Evolutionary conservation across 2,888 invertebrate species (phyloP).

Genomic region (Cerastoderma edule): DNA sequence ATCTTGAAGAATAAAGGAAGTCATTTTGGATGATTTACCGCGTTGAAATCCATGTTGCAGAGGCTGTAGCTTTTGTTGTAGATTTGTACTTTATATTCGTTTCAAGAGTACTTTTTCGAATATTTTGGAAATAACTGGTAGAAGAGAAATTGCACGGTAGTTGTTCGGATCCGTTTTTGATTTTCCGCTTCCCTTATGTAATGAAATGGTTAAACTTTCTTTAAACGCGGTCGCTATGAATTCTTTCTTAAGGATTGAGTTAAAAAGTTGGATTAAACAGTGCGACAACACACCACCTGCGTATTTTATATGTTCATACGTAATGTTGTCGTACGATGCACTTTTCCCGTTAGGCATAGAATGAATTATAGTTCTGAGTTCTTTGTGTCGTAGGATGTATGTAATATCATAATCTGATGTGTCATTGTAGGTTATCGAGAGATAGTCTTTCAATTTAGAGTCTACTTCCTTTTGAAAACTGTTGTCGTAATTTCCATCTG

Average conservation of each 20-base stretch:
- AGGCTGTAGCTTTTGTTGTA: constrained; percentile 1
- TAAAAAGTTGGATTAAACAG: constrained; percentile 5
- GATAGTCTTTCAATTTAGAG: not conserved
- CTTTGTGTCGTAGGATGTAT: not conserved
- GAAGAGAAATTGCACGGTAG: constrained; percentile 24
- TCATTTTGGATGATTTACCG: constrained; percentile 11
- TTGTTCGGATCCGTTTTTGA: constrained; percentile 19
- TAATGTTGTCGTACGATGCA: too few species aligned
- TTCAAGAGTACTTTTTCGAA: constrained; percentile 16
- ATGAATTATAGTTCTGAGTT: not conserved
- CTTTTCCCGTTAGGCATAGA: not conserved
- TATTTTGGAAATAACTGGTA: constrained; percentile 18
- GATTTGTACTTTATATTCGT: not conserved
- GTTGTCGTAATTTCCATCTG: not conserved
- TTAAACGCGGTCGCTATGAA: constrained; percentile 8
- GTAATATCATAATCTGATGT: not conserved
- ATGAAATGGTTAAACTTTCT: constrained; percentile 5
- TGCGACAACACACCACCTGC: not conserved
- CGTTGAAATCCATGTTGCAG: constrained; percentile 30
- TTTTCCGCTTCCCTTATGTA: constrained; percentile 8
- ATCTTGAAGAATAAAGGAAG: constrained; percentile 21
- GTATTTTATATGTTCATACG: constrained; percentile 21
- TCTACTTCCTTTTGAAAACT: constrained; percentile 7
- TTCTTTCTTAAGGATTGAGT: not conserved
- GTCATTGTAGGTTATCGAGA: not conserved